Evolutionary conservation across 2,888 invertebrate genomes (phyloP), one percentile per base, ranked within the genome.

Genomic region (Isoperla grammatica): DNA sequence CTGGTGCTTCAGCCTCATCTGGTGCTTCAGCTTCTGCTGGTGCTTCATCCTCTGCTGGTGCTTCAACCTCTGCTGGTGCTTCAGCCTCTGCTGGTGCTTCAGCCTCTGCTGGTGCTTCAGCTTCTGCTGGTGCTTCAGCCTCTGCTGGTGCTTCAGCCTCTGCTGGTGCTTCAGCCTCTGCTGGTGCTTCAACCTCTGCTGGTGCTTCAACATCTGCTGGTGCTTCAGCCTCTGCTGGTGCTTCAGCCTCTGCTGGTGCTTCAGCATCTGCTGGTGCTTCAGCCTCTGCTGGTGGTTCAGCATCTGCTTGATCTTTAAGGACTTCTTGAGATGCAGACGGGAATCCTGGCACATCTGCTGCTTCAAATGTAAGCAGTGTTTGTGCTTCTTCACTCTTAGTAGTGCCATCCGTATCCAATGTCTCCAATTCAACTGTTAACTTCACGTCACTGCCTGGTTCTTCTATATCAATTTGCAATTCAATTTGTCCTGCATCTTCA

Each of bases 1-100:
- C 15, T 50, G 3, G 29, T 6, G 22, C 49, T 13, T 46, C 2
- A 12, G 15, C 35, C 13, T 50, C 49, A 29, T 8, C 35, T n/a
- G 29, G 22, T 6, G 45, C 15, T 42, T 4, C 6, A 17, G 19
- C 19, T 46, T 46, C 46, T 46, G 46, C 20, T 46, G 46, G 20
- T 22, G 17, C 46, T 46, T 46, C 45, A 45, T n/a, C 45, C 45
- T 45, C 45, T 13, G 2, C 45, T 9, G 45, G 45, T 19, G 45
- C 17, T 8, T n/a, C n/a, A n/a, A 15, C 8, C 37, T 37, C 37
- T 12, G 15, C 6, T 6, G 42, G 42, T 42, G 3, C 45, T 13
- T 45, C 45, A 11, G 45, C 4, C n/a, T n/a, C n/a, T 19, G 11
- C 17, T 45, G 45, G 45, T 45, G 9, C 19, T 19, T 17, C 45